Evolutionary conservation across 2,797 vertebrate species (phyloP), one percentile per base, ranked within the genome.

Genomic region (Erethizon dorsatum): DNA sequence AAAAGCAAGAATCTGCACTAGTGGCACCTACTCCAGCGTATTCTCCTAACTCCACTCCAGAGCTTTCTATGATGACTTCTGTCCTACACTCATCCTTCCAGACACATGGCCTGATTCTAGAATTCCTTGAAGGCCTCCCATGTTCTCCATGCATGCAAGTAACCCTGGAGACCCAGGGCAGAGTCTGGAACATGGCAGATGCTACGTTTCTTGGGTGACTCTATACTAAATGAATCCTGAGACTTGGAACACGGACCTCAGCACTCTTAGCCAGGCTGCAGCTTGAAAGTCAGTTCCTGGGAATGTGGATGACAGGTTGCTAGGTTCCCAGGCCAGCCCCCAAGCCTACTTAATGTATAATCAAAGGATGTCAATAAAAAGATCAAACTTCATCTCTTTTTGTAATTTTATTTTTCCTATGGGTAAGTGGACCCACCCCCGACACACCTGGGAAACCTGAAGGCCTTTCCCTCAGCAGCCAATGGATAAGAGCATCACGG

Each of bases 211-310:
- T 20, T 41, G 57, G 45, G 8, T 69, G 24, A 69, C 54, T 84
- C 28, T 84, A 18, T 4, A 41, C 52, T 54, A n/a, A 63, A 80
- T 9, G 24, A 77, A 88, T 61, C 47, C 75, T 15, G 17, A 88
- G 57, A 77, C 61, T 4, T 20, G 13, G 67, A 57, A 71, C 18
- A 22, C 1, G 26, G 17, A 26, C 41, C 37, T 78, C 50, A 24
- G 57, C 2, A 10, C 57, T 11, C 77, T 67, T 2, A 50, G 52
- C 87, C 75, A 52, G 57, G 54, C 79, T 69, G 6, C 57, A 63
- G 78, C 79, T 88, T 57, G 28, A 13, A 91, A 90, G 78, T 84
- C 41, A 84, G 65, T 73, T 89, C 84, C 61, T 80, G 45, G 54
- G 54, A 91, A 92, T 26, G 9, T 15, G 28, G 3, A 83, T 87